Conservation (phyloP, 2,113 vertebrate species). For the Apaloderma vittatum region DNA sequence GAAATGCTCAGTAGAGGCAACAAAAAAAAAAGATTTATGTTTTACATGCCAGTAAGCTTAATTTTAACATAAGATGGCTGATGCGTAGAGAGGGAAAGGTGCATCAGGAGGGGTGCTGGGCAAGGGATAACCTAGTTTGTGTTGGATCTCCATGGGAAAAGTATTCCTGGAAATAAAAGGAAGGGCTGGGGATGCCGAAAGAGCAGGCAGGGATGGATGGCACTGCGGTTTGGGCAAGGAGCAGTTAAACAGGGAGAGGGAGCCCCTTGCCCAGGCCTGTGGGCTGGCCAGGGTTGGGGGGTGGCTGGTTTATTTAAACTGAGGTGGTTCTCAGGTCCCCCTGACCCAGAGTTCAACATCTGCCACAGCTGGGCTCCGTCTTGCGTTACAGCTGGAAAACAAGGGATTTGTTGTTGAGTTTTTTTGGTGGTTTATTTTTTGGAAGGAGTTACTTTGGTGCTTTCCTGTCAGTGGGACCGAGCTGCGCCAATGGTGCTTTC, state of each 20-base stretch:
- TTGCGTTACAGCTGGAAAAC: neutral
- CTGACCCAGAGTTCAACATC: neutral
- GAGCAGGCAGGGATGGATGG: neutral
- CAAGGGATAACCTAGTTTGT: neutral
- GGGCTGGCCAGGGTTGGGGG: neutral
- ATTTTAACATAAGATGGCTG: neutral
- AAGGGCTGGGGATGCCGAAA: neutral
- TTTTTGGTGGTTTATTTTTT: neutral
- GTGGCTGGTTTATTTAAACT: neutral
- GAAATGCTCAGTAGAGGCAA: neutral
- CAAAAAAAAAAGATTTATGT: neutral
- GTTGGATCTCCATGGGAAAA: fast-evolving
- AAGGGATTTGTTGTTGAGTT: no score
- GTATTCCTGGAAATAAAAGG: neutral
- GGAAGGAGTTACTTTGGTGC: neutral
- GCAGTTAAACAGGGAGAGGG: fast-evolving
- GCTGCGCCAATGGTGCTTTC: neutral
- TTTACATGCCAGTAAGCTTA: neutral
- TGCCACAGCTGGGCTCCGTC: neutral
- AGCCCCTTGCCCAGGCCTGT: neutral
- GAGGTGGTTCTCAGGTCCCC: neutral
- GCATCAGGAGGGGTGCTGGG: neutral
- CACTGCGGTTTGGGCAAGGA: neutral
- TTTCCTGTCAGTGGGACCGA: fast-evolving
- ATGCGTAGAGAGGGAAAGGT: neutral